Conservation (phyloP, 2,888 invertebrate genomes). For the Nysson spinosus region DNA sequence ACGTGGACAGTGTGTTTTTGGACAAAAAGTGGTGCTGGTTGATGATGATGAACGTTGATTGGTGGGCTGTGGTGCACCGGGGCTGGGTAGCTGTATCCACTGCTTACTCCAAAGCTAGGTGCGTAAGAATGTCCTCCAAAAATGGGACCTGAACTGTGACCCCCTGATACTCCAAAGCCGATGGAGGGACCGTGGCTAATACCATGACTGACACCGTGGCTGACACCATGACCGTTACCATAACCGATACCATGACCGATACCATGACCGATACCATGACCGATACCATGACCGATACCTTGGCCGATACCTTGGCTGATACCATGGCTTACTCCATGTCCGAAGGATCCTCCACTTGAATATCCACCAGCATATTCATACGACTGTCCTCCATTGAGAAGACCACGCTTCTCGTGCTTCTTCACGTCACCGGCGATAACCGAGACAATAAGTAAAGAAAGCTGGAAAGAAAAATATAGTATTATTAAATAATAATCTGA, state of each 20-base stretch:
- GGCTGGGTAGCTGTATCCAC: too few relatives aligned
- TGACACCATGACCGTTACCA: too few relatives aligned
- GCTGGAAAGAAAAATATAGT: constrained; percentile 32
- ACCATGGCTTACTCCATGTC: background rate
- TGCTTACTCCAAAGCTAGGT: too few relatives aligned
- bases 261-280: too few relatives aligned
- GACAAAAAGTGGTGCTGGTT: too few relatives aligned
- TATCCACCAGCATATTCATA: too few relatives aligned
- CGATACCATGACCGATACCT: background rate
- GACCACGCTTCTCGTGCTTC: constrained; percentile 51
- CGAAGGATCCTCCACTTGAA: too few relatives aligned
- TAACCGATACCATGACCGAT: background rate
- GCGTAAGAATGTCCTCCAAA: background rate
- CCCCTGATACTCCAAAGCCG: background rate
- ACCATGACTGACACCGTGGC: background rate
- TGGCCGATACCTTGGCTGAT: background rate
- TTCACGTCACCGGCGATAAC: constrained; percentile 37
- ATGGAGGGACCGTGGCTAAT: constrained; percentile 3
- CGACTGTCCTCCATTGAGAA: constrained; percentile 9
- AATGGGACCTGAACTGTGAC: background rate
- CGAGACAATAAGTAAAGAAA: constrained; percentile 46
- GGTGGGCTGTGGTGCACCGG: too few relatives aligned
- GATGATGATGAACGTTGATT: too few relatives aligned
- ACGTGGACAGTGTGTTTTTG: too few relatives aligned
- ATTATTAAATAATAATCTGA: background rate